Evolutionary conservation across 1,140 invertebrate species (phyloP).

Genomic region (Drosophila nasuta): DNA sequence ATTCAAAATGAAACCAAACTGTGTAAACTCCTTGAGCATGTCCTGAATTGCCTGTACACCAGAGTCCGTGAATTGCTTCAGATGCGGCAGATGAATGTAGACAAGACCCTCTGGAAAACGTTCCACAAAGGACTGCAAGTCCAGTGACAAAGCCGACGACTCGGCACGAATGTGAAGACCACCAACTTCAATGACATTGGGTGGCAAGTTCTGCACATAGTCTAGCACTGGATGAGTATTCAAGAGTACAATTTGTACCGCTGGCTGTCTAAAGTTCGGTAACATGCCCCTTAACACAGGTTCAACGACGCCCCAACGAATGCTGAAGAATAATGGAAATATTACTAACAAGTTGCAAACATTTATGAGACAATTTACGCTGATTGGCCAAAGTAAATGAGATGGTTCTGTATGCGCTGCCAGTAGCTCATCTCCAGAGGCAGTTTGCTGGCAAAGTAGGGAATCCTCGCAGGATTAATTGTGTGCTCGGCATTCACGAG

Average conservation of each 20-base stretch:
- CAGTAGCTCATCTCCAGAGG: conserved; percentile 64
- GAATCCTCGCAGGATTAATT: conserved; percentile 55
- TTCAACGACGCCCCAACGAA: conserved; percentile 17
- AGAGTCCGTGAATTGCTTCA: conserved; percentile 30
- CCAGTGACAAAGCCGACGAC: conserved; percentile 43
- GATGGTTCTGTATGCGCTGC: conserved; percentile 68
- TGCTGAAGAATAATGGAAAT: conserved; percentile 7
- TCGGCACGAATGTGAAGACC: conserved; percentile 85
- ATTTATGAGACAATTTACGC: conserved; percentile 47
- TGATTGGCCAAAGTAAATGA: conserved; percentile 46
- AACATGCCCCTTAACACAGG: conserved; percentile 26
- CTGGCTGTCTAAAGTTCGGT: neutral
- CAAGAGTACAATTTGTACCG: conserved; percentile 77
- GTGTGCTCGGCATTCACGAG: conserved; percentile 57
- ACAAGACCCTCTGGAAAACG: conserved; percentile 68
- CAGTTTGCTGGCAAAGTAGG: conserved; percentile 50
- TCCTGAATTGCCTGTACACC: conserved; percentile 26
- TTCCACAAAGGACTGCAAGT: conserved; percentile 56
- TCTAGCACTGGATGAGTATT: conserved; percentile 85
- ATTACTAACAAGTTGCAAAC: neutral
- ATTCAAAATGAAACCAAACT: conserved; percentile 82
- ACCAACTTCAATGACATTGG: conserved; percentile 86
- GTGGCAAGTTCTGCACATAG: conserved; percentile 83
- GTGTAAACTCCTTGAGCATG: conserved; percentile 45
- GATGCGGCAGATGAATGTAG: conserved; percentile 67